Evolutionary conservation across 2,113 vertebrate species (phyloP).

Genomic region (Callaeas wilsoni): DNA sequence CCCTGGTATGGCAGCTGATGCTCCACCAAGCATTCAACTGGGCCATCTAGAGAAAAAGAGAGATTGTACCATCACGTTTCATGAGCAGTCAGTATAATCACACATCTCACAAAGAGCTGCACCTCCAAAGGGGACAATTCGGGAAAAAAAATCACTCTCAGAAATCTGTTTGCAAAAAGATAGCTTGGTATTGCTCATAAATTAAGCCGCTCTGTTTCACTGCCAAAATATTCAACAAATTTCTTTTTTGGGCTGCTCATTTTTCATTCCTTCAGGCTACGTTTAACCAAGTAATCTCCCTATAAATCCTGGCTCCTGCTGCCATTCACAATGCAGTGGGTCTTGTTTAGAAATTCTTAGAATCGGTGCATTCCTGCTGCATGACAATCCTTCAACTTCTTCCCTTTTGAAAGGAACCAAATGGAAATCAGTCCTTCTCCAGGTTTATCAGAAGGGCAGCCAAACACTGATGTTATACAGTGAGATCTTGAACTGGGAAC

Average conservation of each 20-base stretch:
- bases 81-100: background rate
- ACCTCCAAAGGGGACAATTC: conserved; percentile 20
- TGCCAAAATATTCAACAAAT: conserved; percentile 62
- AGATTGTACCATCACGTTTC: background rate
- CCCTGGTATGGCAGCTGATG: background rate
- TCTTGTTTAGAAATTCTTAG: conserved; percentile 49
- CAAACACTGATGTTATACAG: conserved; percentile 81
- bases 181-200: conserved; percentile 58
- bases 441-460: conserved; percentile 87
- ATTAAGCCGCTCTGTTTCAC: conserved; percentile 40
- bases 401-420: conserved; percentile 57
- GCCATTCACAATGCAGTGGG: conserved; percentile 25
- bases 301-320: background rate
- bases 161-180: conserved; percentile 58
- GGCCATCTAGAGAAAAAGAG: background rate
- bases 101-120: conserved; percentile 7
- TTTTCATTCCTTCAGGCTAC: conserved; percentile 38
- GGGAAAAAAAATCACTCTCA: background rate
- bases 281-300: conserved; percentile 34
- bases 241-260: conserved; percentile 18
- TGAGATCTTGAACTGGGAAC: conserved; percentile 55
- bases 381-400: conserved; percentile 52
- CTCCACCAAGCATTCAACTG: background rate
- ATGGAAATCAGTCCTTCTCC: conserved; percentile 61
- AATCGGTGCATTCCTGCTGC: conserved; percentile 56